These are phyloP conservation scores for Brachionus angularis DNA, from an alignment of 1,140 invertebrate species.

Conservation along the genomic window DNA sequence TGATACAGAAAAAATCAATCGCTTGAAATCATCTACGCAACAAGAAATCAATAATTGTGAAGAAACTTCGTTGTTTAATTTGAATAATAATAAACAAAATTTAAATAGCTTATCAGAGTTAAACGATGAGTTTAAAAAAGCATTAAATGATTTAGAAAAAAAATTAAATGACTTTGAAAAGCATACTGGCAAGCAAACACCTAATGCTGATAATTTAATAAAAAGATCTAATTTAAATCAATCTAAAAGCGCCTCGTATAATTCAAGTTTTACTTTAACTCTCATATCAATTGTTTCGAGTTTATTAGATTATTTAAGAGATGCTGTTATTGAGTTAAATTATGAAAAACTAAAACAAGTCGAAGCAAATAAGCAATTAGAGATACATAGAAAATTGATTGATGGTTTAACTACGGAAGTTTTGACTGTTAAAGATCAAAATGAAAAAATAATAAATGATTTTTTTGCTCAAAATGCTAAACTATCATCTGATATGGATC, in stretches of 20 bases:
- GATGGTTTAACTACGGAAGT: conserved; percentile 34
- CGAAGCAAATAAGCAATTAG: conserved; percentile 18
- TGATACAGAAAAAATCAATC: too few relatives aligned
- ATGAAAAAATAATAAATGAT: conserved; percentile 37
- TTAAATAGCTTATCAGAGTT: background rate
- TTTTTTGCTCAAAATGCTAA: conserved; percentile 15
- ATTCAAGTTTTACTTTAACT: conserved; percentile 9
- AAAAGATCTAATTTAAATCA: background rate
- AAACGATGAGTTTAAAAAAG: conserved; percentile 35
- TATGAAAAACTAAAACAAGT: conserved; percentile 34
- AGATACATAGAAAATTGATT: conserved; percentile 31
- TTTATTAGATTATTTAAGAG: conserved; percentile 20
- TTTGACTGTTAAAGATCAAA: conserved; percentile 33
- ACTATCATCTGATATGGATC: conserved; percentile 27
- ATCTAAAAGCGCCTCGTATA: background rate
- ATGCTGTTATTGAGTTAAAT: conserved; percentile 8
- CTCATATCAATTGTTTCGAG: conserved; percentile 1
- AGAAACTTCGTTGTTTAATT: too few relatives aligned
- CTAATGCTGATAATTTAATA: background rate
- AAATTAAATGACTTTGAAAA: conserved; percentile 27
- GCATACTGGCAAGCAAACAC: conserved; percentile 2
- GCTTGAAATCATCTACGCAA: too few relatives aligned
- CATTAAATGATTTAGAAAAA: conserved; percentile 8
- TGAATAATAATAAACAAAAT: background rate
- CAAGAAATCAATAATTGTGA: too few relatives aligned